Evolutionary conservation across 2,797 vertebrate species (phyloP), one percentile per base, ranked within the genome.

Genomic region (Pelobates cultripes): DNA sequence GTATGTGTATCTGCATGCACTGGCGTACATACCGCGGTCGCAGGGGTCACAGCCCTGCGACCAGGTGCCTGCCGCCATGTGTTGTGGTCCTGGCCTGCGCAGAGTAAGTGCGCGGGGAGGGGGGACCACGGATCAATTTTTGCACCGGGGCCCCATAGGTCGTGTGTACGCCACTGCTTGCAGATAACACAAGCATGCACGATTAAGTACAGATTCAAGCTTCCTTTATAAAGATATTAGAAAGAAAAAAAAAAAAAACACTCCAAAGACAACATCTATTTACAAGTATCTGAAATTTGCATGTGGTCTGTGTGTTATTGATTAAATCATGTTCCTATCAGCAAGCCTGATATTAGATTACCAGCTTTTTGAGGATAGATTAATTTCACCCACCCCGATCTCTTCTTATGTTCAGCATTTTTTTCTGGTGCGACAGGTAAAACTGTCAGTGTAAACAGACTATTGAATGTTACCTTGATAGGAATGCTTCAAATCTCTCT

Each of bases 401-500:
- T 28, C 40, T n/a, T 10, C 10, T 40, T 2, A 53, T 43, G 68
- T n/a, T 70, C 45, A 77, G 74, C 63, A 67, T 76, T 72, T 55
- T 71, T n/a, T 12, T 44, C 5, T 77, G 42, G 53, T 70, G 69
- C 60, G 68, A 67, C 69, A 79, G 47, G 53, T 28, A 61, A 68
- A 10, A 73, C 12, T 9, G 55, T 12, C 43, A 57, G 70, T 44
- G 3, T 70, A 82, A 73, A 71, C 55, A 57, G 51, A 41, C 51
- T 43, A 77, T 28, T 63, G 40, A 82, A 42, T 72, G 61, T 43
- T 77, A 77, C 74, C 69, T 78, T 43, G 64, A 55, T 45, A 60
- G 12, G 69, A 76, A 70, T 51, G 69, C 75, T 73, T 41, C 67
- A 28, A 42, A 43, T 44, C 51, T 78, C 70, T 83, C 76, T 83